Base-by-base conservation (phyloP, 2,113 vertebrate genomes). In the Pimephales promelas region DNA sequence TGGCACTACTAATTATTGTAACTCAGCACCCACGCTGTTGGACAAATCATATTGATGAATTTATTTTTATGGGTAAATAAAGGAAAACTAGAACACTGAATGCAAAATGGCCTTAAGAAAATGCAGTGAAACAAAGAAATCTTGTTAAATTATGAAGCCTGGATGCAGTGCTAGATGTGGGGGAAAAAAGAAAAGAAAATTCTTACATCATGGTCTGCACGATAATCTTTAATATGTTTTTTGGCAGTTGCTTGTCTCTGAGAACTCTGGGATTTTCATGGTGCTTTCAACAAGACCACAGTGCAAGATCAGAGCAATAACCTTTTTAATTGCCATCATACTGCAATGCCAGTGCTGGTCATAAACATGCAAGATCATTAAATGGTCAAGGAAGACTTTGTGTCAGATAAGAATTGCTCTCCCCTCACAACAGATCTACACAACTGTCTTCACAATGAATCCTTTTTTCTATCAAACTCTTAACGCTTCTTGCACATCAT, bases 401-500 rank as follows among this genome's bases (percentile, higher is more conserved):
- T 47, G 34, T 47, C 43, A 40, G 34, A 40, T 75, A 28, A 61
- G 20, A 66, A 66, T 26, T n/a, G 10, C 28, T 57, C 22, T 36
- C 54, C 6, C 18, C 57, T 8, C 47, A 70, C 31, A 81, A 40
- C 56, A 49, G 24, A 83, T 61, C 40, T 49, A 52, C 28, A 62
- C 52, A 57, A 24, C 66, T 71, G 49, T 68, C 49, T 16, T 20
- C 24, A 84, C 83, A 84, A 84, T 72, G 52, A 45, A 43, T 45
- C 28, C 75, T 11, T 79, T 84, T 72, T 45, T 52, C 26, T 75
- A 4, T 40, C 13, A 64, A 36, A 49, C 11, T 83, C 10, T 28
- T 9, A 66, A 26, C 52, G 26, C 59, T 59, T 47, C 57, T 61
- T 61, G 54, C 76, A 72, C 64, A 71, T 84, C 54, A 49, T 61